Conservation (phyloP, 2,888 invertebrate species). For the Branchellion lobata region DNA sequence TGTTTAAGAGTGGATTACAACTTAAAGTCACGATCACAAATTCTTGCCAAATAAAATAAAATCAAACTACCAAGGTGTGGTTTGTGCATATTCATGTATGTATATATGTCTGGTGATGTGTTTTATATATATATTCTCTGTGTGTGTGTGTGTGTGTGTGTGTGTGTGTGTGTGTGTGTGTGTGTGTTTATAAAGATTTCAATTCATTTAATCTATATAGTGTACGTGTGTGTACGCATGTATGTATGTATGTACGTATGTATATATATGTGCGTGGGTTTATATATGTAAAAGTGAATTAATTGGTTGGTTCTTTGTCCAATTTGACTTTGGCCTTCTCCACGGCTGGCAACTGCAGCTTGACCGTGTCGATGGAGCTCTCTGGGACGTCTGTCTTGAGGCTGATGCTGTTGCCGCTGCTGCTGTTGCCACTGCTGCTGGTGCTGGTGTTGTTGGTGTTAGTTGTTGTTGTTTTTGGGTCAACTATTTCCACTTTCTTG, state of each 20-base stretch:
- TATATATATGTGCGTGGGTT: not conserved
- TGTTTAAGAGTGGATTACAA: too few species aligned
- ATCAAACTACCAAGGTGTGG: too few species aligned
- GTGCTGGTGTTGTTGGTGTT: not conserved
- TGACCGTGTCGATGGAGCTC: constrained; percentile 30
- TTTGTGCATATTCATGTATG: not conserved
- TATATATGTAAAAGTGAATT: not conserved
- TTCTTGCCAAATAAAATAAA: too few species aligned
- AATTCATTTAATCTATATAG: not conserved
- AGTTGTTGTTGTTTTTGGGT: not conserved
- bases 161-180: not conserved
- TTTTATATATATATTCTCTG: not conserved
- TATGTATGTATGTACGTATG: constrained; percentile 1
- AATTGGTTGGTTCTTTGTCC: not conserved
- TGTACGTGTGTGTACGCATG: not conserved
- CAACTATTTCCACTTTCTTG: constrained; percentile 31
- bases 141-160: constrained; percentile 16
- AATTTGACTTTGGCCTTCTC: constrained; percentile 22
- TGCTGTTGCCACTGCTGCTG: not conserved
- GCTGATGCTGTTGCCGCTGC: not conserved
- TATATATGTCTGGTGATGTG: not conserved
- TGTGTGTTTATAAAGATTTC: too few species aligned
- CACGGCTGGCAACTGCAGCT: not conserved
- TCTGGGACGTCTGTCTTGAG: not conserved
- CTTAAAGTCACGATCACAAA: too few species aligned